Conservation (phyloP, 1,140 invertebrate genomes). For the Hormaphis cornu region DNA sequence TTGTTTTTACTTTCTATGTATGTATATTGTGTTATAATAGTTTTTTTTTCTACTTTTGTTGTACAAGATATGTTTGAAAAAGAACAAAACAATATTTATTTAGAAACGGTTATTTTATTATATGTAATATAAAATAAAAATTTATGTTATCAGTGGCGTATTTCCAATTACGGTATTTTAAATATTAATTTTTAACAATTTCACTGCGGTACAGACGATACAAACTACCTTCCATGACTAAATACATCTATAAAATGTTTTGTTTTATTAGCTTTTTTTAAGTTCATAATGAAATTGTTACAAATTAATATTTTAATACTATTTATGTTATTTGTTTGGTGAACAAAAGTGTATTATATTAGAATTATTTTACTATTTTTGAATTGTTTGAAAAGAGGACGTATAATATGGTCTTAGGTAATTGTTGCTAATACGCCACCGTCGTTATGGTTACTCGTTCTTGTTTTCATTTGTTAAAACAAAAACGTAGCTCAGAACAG, state of each 20-base stretch:
- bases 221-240: no score
- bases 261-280: no score
- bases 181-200: neutral
- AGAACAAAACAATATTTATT: neutral
- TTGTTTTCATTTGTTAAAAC: conserved; percentile 12
- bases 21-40: neutral
- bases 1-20: conserved; percentile 5
- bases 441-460: conserved; percentile 15
- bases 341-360: no score
- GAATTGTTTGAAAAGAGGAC: neutral
- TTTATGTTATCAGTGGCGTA: conserved; percentile 8
- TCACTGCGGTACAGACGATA: no score
- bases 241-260: no score
- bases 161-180: neutral
- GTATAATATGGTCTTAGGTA: neutral
- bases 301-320: no score
- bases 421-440: neutral
- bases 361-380: no score
- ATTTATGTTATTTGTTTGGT: no score
- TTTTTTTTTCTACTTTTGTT: conserved; percentile 21
- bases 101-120: no score
- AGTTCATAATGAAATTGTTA: no score
- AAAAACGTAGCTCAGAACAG: conserved; percentile 4
- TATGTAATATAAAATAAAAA: conserved; percentile 5
- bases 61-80: neutral